Base-by-base conservation (phyloP, 2,113 vertebrate genomes). In the Barbus barbus region DNA sequence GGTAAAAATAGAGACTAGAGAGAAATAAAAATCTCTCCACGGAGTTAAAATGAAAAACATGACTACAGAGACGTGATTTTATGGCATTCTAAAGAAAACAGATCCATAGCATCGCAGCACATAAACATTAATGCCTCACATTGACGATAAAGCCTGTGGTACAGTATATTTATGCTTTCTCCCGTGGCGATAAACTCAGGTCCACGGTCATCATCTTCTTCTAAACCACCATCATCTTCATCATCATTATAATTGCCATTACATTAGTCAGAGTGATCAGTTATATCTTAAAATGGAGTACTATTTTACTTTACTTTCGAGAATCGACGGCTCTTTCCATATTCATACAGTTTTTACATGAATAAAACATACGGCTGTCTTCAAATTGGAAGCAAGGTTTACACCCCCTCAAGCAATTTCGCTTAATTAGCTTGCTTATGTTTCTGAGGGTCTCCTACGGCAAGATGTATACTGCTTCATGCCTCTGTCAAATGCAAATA, bases 401-500 rank as follows among this genome's bases (percentile, higher is more conserved):
- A 91, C 87, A 78, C 86, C 86, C 90, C 85, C 72, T 69, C 89
- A 78, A 90, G 90, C 91, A 90, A 90, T 91, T 90, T 90, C 83
- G 86, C 89, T 89, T 93, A 92, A 94, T 93, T 92, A 93, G 89
- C 81, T 28, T 81, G 87, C 88, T 87, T 89, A 88, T 88, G 90
- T 91, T 93, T 92, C 90, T 90, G 78, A 74, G 69, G 65, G 85
- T 87, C 81, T 91, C 90, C 88, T 61, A 56, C 87, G 85, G 89
- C 88, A 90, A 90, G 91, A 88, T 83, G 89, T 84, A 86, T 87
- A 92, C 88, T 88, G 78, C 88, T 87, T 88, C 86, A 12, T 63
- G 53, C 58, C 83, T 89, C 89, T 90, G 91, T 93, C 89, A 92
- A 87, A 90, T 87, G 88, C 92, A 94, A 92, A 93, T 92, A 93